phyloP scores from a whole-genome alignment of 2,113 vertebrate species.

The Promerops cafer region DNA sequence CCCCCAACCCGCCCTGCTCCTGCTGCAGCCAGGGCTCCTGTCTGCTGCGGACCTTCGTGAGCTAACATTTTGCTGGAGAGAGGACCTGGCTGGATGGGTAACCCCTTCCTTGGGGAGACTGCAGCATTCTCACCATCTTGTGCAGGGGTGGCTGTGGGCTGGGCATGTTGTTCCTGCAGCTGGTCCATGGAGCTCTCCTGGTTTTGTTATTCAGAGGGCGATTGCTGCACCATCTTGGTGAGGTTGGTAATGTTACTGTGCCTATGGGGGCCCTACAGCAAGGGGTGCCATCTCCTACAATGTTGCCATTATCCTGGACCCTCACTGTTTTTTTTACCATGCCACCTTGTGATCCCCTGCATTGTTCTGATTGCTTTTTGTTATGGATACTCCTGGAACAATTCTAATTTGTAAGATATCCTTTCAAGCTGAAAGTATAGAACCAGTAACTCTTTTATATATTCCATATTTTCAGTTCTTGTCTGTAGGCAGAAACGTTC shows the following conservation, averaged over 20 bases:
- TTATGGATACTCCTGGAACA: background rate
- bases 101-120: background rate
- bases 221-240: background rate
- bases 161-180: background rate
- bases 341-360: background rate
- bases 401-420: background rate
- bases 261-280: background rate
- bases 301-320: background rate
- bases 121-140: background rate
- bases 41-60: background rate
- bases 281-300: background rate
- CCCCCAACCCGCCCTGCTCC: accelerated
- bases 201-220: background rate
- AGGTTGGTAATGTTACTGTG: background rate
- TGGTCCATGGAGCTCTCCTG: background rate
- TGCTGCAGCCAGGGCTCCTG: background rate
- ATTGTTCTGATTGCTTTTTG: background rate
- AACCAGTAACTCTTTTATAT: background rate
- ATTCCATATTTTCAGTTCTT: background rate
- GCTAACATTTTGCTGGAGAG: background rate
- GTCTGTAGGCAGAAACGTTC: background rate
- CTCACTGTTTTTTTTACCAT: background rate
- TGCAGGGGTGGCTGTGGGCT: accelerated
- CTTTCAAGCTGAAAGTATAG: background rate
- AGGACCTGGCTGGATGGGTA: background rate